Conservation (phyloP, 2,113 vertebrate genomes). For the human region DNA sequence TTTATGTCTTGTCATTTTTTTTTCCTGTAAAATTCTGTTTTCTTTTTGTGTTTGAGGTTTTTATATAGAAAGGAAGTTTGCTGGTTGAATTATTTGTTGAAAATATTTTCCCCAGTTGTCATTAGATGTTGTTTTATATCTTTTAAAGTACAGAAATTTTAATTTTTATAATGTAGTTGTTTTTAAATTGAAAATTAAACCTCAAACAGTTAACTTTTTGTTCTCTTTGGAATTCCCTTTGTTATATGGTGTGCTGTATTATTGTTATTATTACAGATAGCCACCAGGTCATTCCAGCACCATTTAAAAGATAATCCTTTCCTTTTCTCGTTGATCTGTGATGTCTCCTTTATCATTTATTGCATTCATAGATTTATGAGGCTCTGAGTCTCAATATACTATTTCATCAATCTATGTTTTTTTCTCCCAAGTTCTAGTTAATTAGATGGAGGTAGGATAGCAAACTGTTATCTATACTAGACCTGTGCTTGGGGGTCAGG, state of each 20-base stretch:
- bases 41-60: conserved; percentile 49
- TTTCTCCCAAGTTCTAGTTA: not conserved
- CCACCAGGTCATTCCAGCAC: not conserved
- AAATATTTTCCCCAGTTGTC: conserved; percentile 16
- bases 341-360: not conserved
- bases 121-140: conserved; percentile 5
- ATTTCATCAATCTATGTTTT: not conserved
- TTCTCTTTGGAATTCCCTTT: conserved; percentile 35
- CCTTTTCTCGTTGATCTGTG: not conserved
- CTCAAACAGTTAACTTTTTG: not conserved
- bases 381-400: not conserved
- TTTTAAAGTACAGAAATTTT: conserved; percentile 43
- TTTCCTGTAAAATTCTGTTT: not conserved
- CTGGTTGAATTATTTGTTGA: conserved; percentile 33
- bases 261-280: not conserved
- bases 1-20: not conserved
- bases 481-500: not conserved
- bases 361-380: not conserved
- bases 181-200: conserved; percentile 24
- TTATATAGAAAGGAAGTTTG: conserved; percentile 55
- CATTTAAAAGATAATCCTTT: conserved; percentile 1
- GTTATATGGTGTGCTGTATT: not conserved
- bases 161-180: not conserved
- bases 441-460: not conserved
- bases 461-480: not conserved